These are phyloP conservation scores for Psilopsiagon aurifrons DNA, from an alignment of 2,113 vertebrate species.

Conservation along the genomic window DNA sequence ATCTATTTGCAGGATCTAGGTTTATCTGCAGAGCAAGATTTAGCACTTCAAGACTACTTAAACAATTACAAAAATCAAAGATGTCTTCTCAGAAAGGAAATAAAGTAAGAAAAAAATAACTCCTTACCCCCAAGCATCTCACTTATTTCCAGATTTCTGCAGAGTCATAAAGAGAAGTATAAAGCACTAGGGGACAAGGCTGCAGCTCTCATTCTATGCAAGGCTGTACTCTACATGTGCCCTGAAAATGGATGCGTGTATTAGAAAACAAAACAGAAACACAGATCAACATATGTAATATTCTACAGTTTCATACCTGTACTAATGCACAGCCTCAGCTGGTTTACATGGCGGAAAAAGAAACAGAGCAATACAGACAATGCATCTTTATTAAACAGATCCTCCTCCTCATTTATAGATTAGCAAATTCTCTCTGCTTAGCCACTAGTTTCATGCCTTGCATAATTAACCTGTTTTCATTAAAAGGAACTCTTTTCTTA, in stretches of 20 bases:
- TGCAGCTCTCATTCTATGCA: not conserved
- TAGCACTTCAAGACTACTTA: not conserved
- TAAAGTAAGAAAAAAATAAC: not conserved
- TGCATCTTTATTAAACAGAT: not conserved
- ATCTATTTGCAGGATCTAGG: not conserved
- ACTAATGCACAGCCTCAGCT: not conserved
- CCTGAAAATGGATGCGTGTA: not conserved
- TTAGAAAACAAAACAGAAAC: not conserved
- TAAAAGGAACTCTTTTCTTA: conserved; percentile 4
- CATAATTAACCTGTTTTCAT: conserved; percentile 41
- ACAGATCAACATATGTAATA: not conserved
- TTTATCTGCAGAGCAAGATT: not conserved
- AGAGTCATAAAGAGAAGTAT: not conserved
- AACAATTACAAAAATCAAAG: not conserved
- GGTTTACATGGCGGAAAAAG: not conserved
- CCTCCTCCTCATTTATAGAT: conserved; percentile 9
- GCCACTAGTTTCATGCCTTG: not conserved
- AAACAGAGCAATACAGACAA: not conserved
- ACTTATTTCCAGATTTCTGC: not conserved
- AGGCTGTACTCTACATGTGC: not conserved
- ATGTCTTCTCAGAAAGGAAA: not conserved
- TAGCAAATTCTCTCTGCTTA: not conserved
- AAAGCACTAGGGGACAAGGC: not conserved
- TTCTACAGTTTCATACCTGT: not conserved
- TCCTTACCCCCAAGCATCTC: not conserved